Percentiles rank a stretch among this genome's conserved stretches.
Evolutionary conservation across 2,113 vertebrate genomes (phyloP).

Genomic region (Takifugu flavidus): DNA sequence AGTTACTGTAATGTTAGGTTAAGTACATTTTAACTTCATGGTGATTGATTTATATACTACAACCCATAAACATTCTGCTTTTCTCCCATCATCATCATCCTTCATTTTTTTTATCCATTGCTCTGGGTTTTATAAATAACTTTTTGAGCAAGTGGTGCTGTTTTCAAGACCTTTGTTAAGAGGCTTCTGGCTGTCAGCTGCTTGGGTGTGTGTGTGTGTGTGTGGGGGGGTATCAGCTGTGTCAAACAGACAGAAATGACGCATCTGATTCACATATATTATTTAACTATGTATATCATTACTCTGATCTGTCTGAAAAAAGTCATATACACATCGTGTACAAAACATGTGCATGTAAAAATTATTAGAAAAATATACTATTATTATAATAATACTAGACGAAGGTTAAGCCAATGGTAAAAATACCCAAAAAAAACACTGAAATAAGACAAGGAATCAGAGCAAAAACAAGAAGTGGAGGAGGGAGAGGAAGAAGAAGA

Average conservation of each 20-base stretch:
- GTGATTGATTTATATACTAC: constrained; percentile 42
- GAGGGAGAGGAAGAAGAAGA: too few relatives aligned
- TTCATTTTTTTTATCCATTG: not conserved
- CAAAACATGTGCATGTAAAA: too few relatives aligned
- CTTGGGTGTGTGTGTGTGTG: constrained; percentile 15
- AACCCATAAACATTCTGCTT: constrained; percentile 15
- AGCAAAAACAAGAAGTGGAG: not conserved
- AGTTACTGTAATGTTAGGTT: constrained; percentile 56
- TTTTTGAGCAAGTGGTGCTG: constrained; percentile 14
- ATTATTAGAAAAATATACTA: too few relatives aligned
- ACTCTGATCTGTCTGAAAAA: not conserved
- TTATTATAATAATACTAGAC: too few relatives aligned
- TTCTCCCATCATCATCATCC: not conserved
- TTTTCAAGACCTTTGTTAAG: not conserved
- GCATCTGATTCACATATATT: too few relatives aligned
- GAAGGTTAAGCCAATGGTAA: too few relatives aligned
- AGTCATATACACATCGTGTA: too few relatives aligned
- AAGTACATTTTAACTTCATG: constrained; percentile 51
- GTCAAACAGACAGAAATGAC: constrained; percentile 20
- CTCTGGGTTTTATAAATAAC: constrained; percentile 2
- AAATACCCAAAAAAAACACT: not conserved
- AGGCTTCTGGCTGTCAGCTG: constrained; percentile 31
- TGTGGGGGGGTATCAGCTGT: constrained; percentile 39
- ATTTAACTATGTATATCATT: too few relatives aligned
- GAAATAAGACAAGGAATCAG: not conserved